Evolutionary conservation across 1,140 invertebrate genomes (phyloP), one percentile per base, ranked within the genome.

Genomic region (Diachasmimorpha longicaudata): DNA sequence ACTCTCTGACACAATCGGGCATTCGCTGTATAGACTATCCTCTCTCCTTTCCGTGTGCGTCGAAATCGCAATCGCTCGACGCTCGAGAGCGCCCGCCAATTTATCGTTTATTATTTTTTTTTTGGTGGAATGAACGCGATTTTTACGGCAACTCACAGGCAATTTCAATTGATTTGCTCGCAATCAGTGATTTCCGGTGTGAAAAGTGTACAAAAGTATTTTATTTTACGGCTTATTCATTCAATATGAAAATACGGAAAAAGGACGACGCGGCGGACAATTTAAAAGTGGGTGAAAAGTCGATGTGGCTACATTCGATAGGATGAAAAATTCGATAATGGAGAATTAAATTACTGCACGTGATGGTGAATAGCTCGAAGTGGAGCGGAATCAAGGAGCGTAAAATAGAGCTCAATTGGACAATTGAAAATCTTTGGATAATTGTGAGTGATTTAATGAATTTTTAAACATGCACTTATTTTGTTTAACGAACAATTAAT

Each of bases 1-100:
- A 63, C 23, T 63, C 58, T 80, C 83, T 80, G 84, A 81, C 81
- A 82, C 82, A 84, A 80, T n/a, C 80, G 79, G 81, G 81, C 39
- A 52, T 52, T 19, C n/a, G 13, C 14, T 52, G 6, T 52, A 52
- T n/a, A 52, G 14, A 52, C 14, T 19, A 16, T 19, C 16, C 9
- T n/a, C 48, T 52, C 48, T 52, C 48, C 48, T 52, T 52, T 52
- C 9, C 48, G 48, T 52, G 48, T 42, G 39, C 39, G 39, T 42
- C 39, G 39, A 42, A 42, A 42, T 42, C 13, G 39, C 39, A 42
- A 31, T 31, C 31, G 31, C 39, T 42, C 39, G 39, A 42, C 39
- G 39, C 4, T 42, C 4, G 39, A 11, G 39, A 42, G 39, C 39
- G 39, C 39, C 31, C 31, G 39, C 39, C 9, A 42, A 42, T 42